Evolutionary conservation across 2,888 invertebrate species (phyloP), one percentile per base, ranked within the genome.

Genomic region (Ichneumon xanthorius): DNA sequence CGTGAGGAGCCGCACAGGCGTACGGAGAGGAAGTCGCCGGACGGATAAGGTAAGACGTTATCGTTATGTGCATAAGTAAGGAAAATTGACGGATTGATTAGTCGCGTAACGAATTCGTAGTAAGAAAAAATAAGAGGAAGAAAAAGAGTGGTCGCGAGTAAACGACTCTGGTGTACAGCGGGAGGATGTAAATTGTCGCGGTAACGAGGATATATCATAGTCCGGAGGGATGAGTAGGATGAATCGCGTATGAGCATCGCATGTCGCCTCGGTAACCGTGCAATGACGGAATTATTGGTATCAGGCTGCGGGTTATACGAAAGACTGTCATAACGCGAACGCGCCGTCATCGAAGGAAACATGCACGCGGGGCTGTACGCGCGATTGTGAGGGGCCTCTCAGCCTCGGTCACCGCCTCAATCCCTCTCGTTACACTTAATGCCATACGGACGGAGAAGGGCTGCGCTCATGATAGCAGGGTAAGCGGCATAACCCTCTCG

Each of bases 341-440:
- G 78, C 68, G 80, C 33, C 82, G 85, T 85, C 79, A 88, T 61
- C 80, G 79, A 33, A 50, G 73, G 26, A 53, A 76, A 81, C 84
- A 84, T 87, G 85, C 85, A 82, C 63, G 65, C 61, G 30, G 33
- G n/a, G 33, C 33, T 30, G 45, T 14, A 48, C 26, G 37, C 65
- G 30, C 33, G n/a, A 48, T 48, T 30, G 37, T 40, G 53, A 68
- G 53, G 45, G 26, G 37, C 65, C 19, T 19, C 68, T 58, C 75
- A 81, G 75, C 73, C 55, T 81, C 75, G 53, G 68, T 55, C 65
- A n/a, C 58, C 77, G 72, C 40, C 26, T 77, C 78, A 78, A 80
- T 85, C 80, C 77, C 87, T 87, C 88, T 88, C 88, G 88, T 88
- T 87, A 88, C 85, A 75, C 82, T 88, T 88, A 88, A 88, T 88